These are phyloP conservation scores for Scaptomyza parva DNA, from an alignment of 2,888 invertebrate genomes.

Conservation along the genomic window DNA sequence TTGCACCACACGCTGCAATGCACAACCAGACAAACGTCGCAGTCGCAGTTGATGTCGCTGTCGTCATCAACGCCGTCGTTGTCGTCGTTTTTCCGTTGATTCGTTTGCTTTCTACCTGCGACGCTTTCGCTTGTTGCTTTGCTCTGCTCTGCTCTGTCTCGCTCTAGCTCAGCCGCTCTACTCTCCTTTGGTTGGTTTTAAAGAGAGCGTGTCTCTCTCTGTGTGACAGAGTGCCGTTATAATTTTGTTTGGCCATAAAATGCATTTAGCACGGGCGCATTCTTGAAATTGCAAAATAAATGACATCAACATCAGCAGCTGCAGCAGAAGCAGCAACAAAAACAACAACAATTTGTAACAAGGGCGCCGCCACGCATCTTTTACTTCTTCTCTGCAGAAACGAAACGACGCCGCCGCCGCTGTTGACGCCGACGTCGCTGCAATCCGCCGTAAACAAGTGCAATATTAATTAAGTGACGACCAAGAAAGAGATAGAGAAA, in stretches of 20 bases:
- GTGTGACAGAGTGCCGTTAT: conserved; percentile 64
- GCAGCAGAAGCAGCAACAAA: not conserved
- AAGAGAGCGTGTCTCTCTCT: conserved; percentile 13
- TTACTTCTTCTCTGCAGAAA: conserved; percentile 30
- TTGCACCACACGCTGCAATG: conserved; percentile 21
- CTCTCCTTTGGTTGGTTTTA: conserved; percentile 13
- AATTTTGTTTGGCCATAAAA: conserved; percentile 64
- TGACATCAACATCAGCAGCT: conserved; percentile 22
- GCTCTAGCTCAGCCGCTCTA: conserved; percentile 6
- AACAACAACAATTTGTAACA: conserved; percentile 27
- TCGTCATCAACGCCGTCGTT: conserved; percentile 3
- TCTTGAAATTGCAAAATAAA: conserved; percentile 48
- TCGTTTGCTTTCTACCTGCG: conserved; percentile 71
- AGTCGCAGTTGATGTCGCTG: not conserved
- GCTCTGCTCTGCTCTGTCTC: conserved; percentile 20
- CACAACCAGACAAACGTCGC: conserved; percentile 21
- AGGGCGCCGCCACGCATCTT: conserved; percentile 18
- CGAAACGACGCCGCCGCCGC: conserved; percentile 16
- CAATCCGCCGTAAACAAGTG: conserved; percentile 53
- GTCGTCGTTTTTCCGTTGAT: conserved; percentile 31
- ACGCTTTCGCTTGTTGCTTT: conserved; percentile 73
- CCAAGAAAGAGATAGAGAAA: conserved; percentile 11
- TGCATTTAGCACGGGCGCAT: conserved; percentile 55
- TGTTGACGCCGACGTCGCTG: conserved; percentile 17
- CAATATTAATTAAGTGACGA: conserved; percentile 58